phyloP scores from a whole-genome alignment of 1,140 invertebrate genomes.

The Brachionus sp. region DNA sequence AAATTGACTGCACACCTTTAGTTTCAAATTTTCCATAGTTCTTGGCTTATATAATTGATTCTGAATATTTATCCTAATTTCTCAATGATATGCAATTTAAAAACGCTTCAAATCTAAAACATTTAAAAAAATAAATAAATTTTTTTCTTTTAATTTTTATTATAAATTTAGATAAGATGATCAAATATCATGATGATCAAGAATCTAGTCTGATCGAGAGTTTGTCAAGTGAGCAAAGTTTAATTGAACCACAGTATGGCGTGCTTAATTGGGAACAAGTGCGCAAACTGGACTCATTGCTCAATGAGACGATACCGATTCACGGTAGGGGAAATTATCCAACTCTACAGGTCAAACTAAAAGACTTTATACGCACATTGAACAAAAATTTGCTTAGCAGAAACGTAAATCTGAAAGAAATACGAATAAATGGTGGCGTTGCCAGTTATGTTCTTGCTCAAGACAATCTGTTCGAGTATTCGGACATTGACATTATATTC shows the following conservation, averaged over 20 bases:
- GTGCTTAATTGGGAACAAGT: constrained; percentile 43
- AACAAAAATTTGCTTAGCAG: neutral
- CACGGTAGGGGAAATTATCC: constrained; percentile 39
- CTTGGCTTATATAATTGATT: neutral
- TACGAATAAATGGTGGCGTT: constrained; percentile 39
- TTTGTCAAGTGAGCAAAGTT: neutral
- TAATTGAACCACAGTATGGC: neutral
- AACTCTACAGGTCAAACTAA: constrained; percentile 18
- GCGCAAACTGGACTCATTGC: neutral
- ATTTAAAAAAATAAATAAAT: neutral
- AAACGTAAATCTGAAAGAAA: neutral
- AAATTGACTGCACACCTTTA: neutral
- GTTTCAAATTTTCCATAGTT: neutral
- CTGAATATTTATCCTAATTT: neutral
- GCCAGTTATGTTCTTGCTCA: constrained; percentile 20
- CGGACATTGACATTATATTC: constrained; percentile 43
- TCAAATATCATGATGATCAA: neutral
- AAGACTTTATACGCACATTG: constrained; percentile 28
- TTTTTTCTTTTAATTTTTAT: neutral
- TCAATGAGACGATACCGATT: constrained; percentile 3
- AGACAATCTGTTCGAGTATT: constrained; percentile 26
- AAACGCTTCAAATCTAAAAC: neutral
- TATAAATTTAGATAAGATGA: constrained; percentile 29
- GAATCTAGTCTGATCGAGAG: neutral
- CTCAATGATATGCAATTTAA: neutral